Evolutionary conservation across 2,888 invertebrate genomes (phyloP).

Genomic region (Tetranychus piercei): DNA sequence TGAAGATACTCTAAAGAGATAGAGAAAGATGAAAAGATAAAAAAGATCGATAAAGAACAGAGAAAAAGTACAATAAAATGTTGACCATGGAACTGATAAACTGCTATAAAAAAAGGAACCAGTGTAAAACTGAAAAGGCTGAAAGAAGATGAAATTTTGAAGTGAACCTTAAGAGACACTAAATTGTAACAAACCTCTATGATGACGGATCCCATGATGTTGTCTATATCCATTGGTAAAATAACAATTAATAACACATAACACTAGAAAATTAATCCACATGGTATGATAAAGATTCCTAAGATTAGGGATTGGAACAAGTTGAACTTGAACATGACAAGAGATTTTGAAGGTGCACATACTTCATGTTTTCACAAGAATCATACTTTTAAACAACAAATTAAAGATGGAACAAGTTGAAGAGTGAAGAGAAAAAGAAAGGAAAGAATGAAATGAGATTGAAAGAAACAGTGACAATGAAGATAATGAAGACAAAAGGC

Average conservation of each 20-base stretch:
- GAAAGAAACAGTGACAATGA: too few species aligned
- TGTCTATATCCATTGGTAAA: neutral
- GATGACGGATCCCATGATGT: constrained; percentile 2
- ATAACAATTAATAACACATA: constrained; percentile 1
- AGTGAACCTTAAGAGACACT: neutral
- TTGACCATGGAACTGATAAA: neutral
- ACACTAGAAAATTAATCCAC: neutral
- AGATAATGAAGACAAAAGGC: too few species aligned
- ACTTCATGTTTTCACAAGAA: neutral
- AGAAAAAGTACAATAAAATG: neutral
- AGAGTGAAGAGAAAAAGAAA: neutral
- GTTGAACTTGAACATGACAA: constrained; percentile 1
- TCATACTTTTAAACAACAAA: too few species aligned
- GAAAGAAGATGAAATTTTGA: too few species aligned
- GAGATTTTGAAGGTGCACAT: neutral
- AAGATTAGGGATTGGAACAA: neutral
- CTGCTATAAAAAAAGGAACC: neutral
- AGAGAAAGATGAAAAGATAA: constrained; percentile 9
- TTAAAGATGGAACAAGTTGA: too few species aligned
- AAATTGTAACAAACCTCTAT: neutral
- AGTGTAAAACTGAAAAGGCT: too few species aligned
- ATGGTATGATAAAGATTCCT: neutral
- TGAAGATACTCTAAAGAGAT: neutral
- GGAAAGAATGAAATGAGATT: neutral
- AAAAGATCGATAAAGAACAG: constrained; percentile 1